Conservation (phyloP, 2,888 invertebrate genomes). For the Crepidodera aurea region DNA sequence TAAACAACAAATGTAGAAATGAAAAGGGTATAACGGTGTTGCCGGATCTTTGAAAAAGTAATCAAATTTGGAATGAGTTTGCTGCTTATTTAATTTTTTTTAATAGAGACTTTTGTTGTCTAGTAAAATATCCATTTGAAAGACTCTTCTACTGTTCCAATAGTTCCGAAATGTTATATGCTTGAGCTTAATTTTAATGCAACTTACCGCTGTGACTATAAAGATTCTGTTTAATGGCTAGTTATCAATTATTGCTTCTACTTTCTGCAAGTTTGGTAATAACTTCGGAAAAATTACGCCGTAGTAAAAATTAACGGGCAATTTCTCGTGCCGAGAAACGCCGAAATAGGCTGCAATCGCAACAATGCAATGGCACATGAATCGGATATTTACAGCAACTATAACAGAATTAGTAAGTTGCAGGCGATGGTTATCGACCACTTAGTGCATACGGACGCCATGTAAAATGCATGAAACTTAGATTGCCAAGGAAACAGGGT, state of each 20-base stretch:
- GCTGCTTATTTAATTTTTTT: no score
- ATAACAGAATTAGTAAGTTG: slow-evolving; percentile 27
- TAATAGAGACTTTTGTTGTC: no score
- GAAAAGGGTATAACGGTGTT: no score
- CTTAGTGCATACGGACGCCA: slow-evolving; percentile 28
- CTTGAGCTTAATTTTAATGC: no score
- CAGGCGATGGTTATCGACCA: slow-evolving; percentile 35
- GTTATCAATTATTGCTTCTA: slow-evolving; percentile 12
- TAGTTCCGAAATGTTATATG: no score
- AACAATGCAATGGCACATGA: slow-evolving; percentile 4
- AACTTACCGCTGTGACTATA: no score
- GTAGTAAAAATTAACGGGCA: slow-evolving; percentile 21
- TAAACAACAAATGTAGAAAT: no score
- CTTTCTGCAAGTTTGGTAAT: background rate
- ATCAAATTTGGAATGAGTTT: no score
- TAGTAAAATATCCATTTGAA: no score
- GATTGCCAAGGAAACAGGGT: background rate
- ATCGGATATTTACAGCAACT: slow-evolving; percentile 25
- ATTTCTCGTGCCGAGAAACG: slow-evolving; percentile 1
- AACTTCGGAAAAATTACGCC: slow-evolving; percentile 7
- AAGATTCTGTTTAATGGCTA: no score
- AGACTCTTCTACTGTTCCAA: no score
- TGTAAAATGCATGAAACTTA: slow-evolving; percentile 32
- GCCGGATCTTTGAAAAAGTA: no score
- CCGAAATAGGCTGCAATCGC: slow-evolving; percentile 9